phyloP scores from a whole-genome alignment of 2,797 vertebrate species.

The Diplodus sargus region DNA sequence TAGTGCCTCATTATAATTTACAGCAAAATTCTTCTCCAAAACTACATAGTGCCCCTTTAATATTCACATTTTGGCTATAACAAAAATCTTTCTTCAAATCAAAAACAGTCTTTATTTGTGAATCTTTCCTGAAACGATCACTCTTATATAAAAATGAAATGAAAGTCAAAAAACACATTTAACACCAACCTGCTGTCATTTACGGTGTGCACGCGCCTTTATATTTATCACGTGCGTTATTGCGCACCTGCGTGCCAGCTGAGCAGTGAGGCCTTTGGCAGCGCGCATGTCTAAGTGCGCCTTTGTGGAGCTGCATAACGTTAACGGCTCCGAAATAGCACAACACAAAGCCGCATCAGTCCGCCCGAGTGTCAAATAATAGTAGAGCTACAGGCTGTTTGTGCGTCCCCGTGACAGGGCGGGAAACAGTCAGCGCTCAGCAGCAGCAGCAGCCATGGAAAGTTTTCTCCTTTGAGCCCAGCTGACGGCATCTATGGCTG shows the following conservation, averaged over 20 bases:
- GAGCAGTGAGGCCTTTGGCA: background rate
- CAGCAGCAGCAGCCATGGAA: conserved; percentile 51
- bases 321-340: conserved; percentile 24
- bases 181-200: background rate
- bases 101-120: background rate
- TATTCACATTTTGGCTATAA: background rate
- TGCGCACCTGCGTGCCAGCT: conserved; percentile 47
- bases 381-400: background rate
- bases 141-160: background rate
- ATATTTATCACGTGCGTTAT: conserved; percentile 33
- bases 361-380: conserved; percentile 3
- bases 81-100: background rate
- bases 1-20: too few species aligned
- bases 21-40: too few species aligned
- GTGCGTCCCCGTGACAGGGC: conserved; percentile 24
- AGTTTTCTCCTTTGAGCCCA: conserved; percentile 49
- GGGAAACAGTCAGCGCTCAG: conserved; percentile 14
- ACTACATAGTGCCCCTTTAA: too few species aligned
- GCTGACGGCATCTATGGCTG: conserved; percentile 24
- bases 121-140: background rate
- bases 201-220: background rate
- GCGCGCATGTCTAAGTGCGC: background rate
- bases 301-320: conserved; percentile 1
- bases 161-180: background rate
- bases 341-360: conserved; percentile 17